Conservation (phyloP, 1,140 invertebrate species). For the Brachionus rotundiformis region DNA sequence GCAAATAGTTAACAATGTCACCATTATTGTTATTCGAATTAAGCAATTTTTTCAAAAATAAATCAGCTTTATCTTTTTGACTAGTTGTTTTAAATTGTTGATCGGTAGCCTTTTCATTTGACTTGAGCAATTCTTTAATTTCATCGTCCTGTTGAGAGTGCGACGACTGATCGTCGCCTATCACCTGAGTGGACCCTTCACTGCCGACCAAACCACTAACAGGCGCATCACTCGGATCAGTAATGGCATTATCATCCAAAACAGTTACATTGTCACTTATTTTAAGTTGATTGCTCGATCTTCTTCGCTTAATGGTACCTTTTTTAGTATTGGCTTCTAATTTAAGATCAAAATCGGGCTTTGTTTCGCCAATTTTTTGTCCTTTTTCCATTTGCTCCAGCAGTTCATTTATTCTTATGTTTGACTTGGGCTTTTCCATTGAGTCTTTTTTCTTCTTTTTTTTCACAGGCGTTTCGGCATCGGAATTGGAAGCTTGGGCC, state of each 20-base stretch:
- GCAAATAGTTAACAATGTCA: neutral
- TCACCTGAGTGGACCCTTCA: neutral
- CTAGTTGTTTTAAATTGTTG: neutral
- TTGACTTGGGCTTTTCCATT: neutral
- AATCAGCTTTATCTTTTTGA: slow-evolving; percentile 28
- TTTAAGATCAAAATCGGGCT: slow-evolving; percentile 1
- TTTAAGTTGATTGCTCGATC: neutral
- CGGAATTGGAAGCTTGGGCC: neutral
- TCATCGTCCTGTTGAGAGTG: slow-evolving; percentile 45
- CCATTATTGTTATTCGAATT: neutral
- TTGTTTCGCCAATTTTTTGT: neutral
- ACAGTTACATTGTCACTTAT: neutral
- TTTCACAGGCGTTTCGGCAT: neutral
- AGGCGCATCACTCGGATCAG: slow-evolving; percentile 24
- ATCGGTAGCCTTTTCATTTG: neutral
- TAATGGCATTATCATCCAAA: slow-evolving; percentile 30
- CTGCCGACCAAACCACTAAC: neutral
- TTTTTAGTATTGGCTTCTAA: neutral
- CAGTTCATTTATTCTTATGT: slow-evolving; percentile 34
- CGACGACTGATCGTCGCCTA: slow-evolving; percentile 27
- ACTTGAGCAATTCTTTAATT: slow-evolving; percentile 14
- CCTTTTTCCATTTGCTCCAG: slow-evolving; percentile 36
- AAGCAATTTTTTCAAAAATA: slow-evolving; percentile 16
- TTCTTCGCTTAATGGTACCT: neutral
- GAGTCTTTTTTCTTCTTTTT: slow-evolving; percentile 12